These are phyloP conservation scores for Tetraneura akinire DNA, from an alignment of 1,140 invertebrate species.

Conservation along the genomic window DNA sequence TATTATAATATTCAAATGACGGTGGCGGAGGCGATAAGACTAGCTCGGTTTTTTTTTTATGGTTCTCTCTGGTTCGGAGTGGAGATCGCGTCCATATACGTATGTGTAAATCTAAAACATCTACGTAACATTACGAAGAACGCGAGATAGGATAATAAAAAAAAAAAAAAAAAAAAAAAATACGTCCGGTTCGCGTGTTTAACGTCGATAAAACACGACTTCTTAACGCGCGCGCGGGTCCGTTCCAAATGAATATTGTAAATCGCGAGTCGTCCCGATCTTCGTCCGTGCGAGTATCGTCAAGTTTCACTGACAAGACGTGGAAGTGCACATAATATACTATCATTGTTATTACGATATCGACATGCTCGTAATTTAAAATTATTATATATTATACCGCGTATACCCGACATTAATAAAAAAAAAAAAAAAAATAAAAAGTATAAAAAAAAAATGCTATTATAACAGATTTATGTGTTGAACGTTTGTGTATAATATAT, in stretches of 20 bases:
- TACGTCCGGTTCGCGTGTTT: background rate
- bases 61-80: too few relatives aligned
- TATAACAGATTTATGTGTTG: too few relatives aligned
- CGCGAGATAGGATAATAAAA: background rate
- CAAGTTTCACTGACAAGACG: background rate
- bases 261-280: background rate
- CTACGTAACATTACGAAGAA: too few relatives aligned
- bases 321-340: too few relatives aligned
- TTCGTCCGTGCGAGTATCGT: background rate
- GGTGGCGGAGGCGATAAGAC: background rate
- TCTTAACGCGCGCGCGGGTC: background rate
- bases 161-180: too few relatives aligned
- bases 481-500: too few relatives aligned
- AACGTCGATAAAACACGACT: background rate
- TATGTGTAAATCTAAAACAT: too few relatives aligned
- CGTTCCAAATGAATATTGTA: background rate
- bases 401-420: too few relatives aligned
- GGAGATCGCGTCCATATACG: too few relatives aligned
- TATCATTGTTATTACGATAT: background rate
- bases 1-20: background rate
- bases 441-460: too few relatives aligned
- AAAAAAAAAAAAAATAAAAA: too few relatives aligned
- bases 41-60: background rate
- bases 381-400: too few relatives aligned
- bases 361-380: conserved; percentile 7